phyloP scores from a whole-genome alignment of 2,888 invertebrate genomes.

The Portevinia maculata region DNA sequence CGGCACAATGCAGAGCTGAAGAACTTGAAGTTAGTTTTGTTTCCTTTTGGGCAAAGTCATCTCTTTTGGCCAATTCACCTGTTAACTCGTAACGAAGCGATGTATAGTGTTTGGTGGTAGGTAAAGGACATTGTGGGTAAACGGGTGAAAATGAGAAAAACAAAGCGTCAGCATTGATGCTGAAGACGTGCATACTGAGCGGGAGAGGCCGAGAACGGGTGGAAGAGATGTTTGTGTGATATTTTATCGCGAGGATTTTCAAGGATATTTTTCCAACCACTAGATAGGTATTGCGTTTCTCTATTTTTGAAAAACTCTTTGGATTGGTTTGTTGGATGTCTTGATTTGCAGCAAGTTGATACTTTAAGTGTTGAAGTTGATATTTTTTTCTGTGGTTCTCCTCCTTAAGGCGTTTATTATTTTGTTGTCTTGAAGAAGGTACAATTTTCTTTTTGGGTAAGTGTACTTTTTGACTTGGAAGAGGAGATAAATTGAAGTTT shows the following conservation, averaged over 20 bases:
- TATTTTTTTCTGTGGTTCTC: not conserved
- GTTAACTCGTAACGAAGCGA: slow-evolving; percentile 55
- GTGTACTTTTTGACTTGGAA: slow-evolving; percentile 8
- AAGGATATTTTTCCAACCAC: slow-evolving; percentile 46
- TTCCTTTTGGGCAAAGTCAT: slow-evolving; percentile 55
- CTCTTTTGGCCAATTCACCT: slow-evolving; percentile 60
- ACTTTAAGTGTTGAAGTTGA: slow-evolving; percentile 33
- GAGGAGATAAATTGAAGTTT: slow-evolving; percentile 27
- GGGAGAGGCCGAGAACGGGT: not conserved
- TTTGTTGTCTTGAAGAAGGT: not conserved
- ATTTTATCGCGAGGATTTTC: slow-evolving; percentile 46
- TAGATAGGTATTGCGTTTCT: slow-evolving; percentile 29
- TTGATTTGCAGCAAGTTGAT: slow-evolving; percentile 38
- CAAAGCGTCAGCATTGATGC: slow-evolving; percentile 18
- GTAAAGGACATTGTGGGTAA: slow-evolving; percentile 33
- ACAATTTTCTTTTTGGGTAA: not conserved
- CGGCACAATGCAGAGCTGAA: not conserved
- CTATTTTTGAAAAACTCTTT: slow-evolving; percentile 14
- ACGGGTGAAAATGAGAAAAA: slow-evolving; percentile 29
- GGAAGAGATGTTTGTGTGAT: slow-evolving; percentile 15
- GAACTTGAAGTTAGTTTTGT: slow-evolving; percentile 34
- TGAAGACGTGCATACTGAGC: slow-evolving; percentile 1
- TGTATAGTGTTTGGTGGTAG: slow-evolving; percentile 39
- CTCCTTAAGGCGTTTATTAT: slow-evolving; percentile 2
- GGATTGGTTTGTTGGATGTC: slow-evolving; percentile 46